A percentile compares a stretch with the other conserved stretches of the same genome.
Evolutionary conservation across 2,113 vertebrate species (phyloP).

Genomic region (Tachysurus vachellii): DNA sequence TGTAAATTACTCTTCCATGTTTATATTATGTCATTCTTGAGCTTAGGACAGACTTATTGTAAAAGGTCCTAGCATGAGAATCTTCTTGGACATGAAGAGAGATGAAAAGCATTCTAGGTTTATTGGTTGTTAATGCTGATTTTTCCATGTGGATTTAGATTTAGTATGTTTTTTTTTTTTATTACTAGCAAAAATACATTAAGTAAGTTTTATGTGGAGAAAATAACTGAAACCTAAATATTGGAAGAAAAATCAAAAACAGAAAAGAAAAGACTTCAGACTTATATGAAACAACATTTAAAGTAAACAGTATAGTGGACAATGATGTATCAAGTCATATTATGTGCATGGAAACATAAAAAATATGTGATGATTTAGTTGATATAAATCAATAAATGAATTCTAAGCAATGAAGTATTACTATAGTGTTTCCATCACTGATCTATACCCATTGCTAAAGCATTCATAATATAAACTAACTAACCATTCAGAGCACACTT

Average conservation of each 20-base stretch:
- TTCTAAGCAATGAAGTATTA: background rate
- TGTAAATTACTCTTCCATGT: constrained; percentile 38
- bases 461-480: background rate
- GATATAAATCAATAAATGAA: background rate
- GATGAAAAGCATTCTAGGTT: constrained; percentile 12
- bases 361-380: background rate
- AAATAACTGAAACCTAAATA: background rate
- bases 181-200: background rate
- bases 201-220: background rate
- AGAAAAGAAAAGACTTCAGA: no score
- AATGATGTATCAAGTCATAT: background rate
- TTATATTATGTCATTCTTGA: background rate
- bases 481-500: background rate
- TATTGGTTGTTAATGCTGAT: background rate
- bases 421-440: background rate
- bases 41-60: background rate
- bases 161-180: background rate
- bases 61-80: constrained; percentile 22
- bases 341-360: background rate
- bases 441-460: background rate
- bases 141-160: background rate
- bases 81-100: constrained; percentile 6
- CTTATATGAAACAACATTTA: background rate
- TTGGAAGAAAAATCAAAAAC: background rate
- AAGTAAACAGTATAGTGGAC: background rate